Base-by-base conservation (phyloP, 2,797 vertebrate genomes). In the Amphiprion clarkii region DNA sequence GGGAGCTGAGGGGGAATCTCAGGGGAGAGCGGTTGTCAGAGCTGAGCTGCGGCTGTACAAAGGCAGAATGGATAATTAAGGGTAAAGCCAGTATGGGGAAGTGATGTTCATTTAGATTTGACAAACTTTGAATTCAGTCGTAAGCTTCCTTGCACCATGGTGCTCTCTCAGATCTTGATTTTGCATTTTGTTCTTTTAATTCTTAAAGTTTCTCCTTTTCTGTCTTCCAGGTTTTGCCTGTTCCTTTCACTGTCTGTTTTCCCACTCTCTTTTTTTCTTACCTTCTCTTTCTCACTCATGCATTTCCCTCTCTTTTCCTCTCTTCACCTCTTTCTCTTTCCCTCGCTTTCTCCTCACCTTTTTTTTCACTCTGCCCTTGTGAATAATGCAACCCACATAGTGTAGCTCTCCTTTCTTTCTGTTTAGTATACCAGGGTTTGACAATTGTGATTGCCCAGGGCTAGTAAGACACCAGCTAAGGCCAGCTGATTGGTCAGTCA, bases 31-130 rank as follows among this genome's bases (percentile, higher is more conserved):
- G 68, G 88, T 91, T 94, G 93, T 95, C 95, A 94, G 92, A 76
- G 92, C 91, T 92, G 92, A 91, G 87, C 89, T 39, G 75, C 87
- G 55, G 81, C 85, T 61, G 86, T 79, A 93, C 93, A 93, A 94
- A 93, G 90, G 91, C 90, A 89, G 93, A 92, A 92, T 90, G 86
- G 92, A 92, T 95, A 92, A 95, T 94, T 95, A 95, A 94, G 91
- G 91, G 80, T 82, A 89, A 86, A 88, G 85, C 69, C 82, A 71
- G 84, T 68, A 82, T 48, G 59, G 83, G 79, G 70, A 88, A 90
- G 82, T 79, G 87, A 91, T 93, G 90, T 88, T 93, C 91, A 91
- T 91, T 92, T 89, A 83, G 90, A 90, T 88, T 88, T 82, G 29
- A 88, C 96, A 95, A 96, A 96, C 84, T 87, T 77, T 67, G 64